Conservation (phyloP, 2,797 vertebrate genomes). For the Peromyscus attwateri region DNA sequence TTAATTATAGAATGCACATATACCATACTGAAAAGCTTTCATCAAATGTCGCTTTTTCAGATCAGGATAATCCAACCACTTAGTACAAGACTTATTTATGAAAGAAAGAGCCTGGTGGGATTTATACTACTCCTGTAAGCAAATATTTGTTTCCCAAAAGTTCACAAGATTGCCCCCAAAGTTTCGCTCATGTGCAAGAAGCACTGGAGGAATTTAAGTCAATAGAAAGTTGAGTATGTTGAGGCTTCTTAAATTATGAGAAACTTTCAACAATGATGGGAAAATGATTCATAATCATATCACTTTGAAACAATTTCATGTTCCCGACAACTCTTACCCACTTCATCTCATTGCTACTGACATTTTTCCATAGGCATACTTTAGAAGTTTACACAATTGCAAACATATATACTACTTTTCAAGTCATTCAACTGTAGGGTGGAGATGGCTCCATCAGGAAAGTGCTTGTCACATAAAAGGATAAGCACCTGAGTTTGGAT, state of each 20-base stretch:
- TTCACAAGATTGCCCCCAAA: constrained; percentile 64
- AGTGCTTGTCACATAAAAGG: not conserved
- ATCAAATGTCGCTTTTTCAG: constrained; percentile 73
- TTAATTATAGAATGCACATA: constrained; percentile 67
- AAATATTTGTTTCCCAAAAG: constrained; percentile 50
- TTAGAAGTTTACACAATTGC: not conserved
- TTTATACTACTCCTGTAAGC: constrained; percentile 67
- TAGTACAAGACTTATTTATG: constrained; percentile 67
- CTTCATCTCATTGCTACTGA: not conserved
- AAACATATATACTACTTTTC: not conserved
- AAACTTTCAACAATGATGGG: constrained; percentile 43
- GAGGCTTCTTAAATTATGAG: constrained; percentile 57
- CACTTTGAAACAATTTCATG: constrained; percentile 26
- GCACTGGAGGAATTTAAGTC: constrained; percentile 46
- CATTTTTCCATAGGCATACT: not conserved
- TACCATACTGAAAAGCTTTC: constrained; percentile 65
- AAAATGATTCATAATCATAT: constrained; percentile 47
- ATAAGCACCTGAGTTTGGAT: not conserved
- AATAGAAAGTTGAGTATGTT: constrained; percentile 53
- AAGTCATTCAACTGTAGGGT: not conserved
- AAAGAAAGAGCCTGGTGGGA: constrained; percentile 68
- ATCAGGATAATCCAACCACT: constrained; percentile 70
- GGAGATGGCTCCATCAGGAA: not conserved
- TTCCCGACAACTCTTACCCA: not conserved
- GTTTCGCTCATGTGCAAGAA: constrained; percentile 67